Base-by-base conservation (phyloP, 1,140 invertebrate genomes). In the Drosophila nigromelanica region DNA sequence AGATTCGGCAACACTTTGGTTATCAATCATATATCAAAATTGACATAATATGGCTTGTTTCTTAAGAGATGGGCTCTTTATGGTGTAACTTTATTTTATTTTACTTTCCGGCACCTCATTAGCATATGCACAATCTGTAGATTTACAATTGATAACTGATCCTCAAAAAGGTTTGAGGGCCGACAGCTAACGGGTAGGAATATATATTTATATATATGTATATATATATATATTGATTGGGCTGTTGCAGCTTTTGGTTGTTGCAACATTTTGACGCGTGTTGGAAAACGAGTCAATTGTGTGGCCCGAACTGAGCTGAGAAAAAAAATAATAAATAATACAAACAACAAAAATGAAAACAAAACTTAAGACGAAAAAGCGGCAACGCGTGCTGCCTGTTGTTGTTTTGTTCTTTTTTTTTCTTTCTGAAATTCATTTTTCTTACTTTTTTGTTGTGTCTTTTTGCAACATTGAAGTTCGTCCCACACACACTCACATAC, bases 201-300 rank as follows among this genome's bases (percentile, higher is more conserved):
- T 39, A 11, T 62, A 45, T 4, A n/a, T 40, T 18, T 64, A 27
- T 40, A 11, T 54, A 14, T 52, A 11, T 52, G n/a, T 40, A 4
- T 62, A 12, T 62, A 14, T 47, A 33, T 50, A 55, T 39, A 18
- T 37, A 8, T 42, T 5, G 3, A 3, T 27, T 14, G 58, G 1
- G 39, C 35, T 39, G 43, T 66, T 60, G 58, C 35, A 33, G 67
- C 45, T 52, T 62, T 76, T 63, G 37, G 37, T 52, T 43, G 50
- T 33, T 79, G 55, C 70, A 61, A 73, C 71, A 67, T 80, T 79
- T 78, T 74, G 77, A 67, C 70, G 77, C 78, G 70, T 80, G 74
- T 86, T 85, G 81, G 69, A 70, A 68, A 77, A 80, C 77, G 77
- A 85, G 76, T 85, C 80, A 83, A 85, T 85, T 80, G 81, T 85